Evolutionary conservation across 2,888 invertebrate species (phyloP), one percentile per base, ranked within the genome.

Genomic region (Sabellastarte sp.): DNA sequence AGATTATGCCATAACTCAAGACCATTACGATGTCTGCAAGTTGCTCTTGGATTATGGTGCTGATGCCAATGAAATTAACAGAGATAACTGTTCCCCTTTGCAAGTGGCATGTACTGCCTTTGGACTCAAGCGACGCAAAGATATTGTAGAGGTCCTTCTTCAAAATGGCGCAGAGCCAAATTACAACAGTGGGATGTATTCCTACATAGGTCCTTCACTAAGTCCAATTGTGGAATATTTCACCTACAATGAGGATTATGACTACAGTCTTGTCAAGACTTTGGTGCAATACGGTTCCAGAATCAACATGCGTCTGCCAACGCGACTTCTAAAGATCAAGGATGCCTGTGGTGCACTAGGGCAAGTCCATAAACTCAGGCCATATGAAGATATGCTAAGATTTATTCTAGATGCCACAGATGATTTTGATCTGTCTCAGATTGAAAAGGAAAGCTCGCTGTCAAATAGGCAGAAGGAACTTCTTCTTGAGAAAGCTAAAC

Each of bases 141-240:
- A 73, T 26, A 78, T 79, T 2, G 69, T 80, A 2, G 67, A 75
- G 57, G n/a, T 73, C 41, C 70, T 82, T 1, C 73, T 82, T 0
- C 66, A 75, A 58, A 61, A 74, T 50, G 80, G 80, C 10, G 82
- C 81, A 24, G 63, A 80, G 53, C 77, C 78, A 3, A 79, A 79
- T 63, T 74, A 73, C 15, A 64, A 74, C 74, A 90, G 90, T 61
- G 70, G 72, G 0, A 89, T 89, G n/a, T 71, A 74, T 29, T 75
- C 74, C 32, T 80, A 77, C 64, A 74, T 72, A 4, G 90, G 90
- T 53, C 89, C 90, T 0, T 88, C 90, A 0, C 86, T 93, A 26
- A 87, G 93, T 0, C 91, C 92, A 0, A 84, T 94, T 1, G 91
- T 92, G 0, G 93, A 93, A 81, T 93, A 93, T 81, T 86, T 93